Evolutionary conservation across 1,140 invertebrate genomes (phyloP).

Genomic region (Samia ricini): DNA sequence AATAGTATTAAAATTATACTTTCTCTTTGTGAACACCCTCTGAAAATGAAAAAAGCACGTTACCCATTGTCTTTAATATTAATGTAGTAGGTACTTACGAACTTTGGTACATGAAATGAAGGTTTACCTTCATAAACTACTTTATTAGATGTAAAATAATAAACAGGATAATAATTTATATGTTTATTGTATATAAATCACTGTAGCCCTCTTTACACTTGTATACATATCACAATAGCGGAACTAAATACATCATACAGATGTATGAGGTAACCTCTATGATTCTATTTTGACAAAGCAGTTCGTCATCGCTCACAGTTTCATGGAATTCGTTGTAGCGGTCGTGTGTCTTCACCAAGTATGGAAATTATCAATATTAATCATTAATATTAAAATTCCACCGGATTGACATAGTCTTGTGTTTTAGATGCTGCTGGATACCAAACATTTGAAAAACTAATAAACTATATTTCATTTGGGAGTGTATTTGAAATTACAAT

Average conservation of each 20-base stretch:
- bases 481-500: slow-evolving; percentile 37
- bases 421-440: neutral
- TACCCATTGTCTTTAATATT: slow-evolving; percentile 35
- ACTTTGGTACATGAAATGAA: neutral
- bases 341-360: neutral
- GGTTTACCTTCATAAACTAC: neutral
- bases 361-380: neutral
- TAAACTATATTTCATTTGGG: neutral
- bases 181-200: slow-evolving; percentile 3
- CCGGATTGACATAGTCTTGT: neutral
- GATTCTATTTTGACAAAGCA: neutral
- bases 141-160: neutral
- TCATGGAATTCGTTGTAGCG: neutral
- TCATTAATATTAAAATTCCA: neutral
- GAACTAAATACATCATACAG: slow-evolving; percentile 10
- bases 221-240: neutral
- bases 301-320: neutral
- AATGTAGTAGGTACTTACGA: neutral
- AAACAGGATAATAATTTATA: neutral
- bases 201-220: neutral
- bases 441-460: neutral
- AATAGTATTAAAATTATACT: slow-evolving; percentile 8
- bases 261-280: neutral
- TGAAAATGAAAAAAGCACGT: slow-evolving; percentile 45
- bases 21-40: neutral